Evolutionary conservation across 2,797 vertebrate species (phyloP).

Genomic region (Rhincodon typus): DNA sequence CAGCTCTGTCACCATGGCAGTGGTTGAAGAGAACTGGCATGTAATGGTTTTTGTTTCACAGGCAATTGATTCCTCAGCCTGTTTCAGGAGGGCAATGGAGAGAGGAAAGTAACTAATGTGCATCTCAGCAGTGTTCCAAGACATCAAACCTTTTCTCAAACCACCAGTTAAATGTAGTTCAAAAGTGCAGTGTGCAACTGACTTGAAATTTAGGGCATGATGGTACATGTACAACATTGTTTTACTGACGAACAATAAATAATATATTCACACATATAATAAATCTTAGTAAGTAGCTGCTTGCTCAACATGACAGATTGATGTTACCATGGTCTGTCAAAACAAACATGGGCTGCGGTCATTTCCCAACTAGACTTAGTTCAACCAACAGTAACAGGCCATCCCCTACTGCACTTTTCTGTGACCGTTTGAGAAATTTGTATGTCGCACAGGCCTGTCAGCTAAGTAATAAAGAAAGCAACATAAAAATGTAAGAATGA

Average conservation of each 20-base stretch:
- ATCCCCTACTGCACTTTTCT: not conserved
- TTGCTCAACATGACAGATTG: not conserved
- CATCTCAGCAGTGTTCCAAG: not conserved
- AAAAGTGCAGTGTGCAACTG: not conserved
- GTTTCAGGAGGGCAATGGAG: not conserved
- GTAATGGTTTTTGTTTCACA: too few relatives aligned
- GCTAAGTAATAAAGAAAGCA: not conserved
- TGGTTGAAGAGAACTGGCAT: too few relatives aligned
- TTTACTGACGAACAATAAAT: conserved; percentile 12
- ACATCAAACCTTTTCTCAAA: not conserved
- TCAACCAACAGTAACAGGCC: not conserved
- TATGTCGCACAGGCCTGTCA: not conserved
- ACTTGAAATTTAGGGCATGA: conserved; percentile 14
- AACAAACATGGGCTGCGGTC: not conserved
- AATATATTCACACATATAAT: not conserved
- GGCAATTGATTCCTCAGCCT: not conserved
- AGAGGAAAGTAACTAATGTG: not conserved
- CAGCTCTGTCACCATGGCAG: not conserved
- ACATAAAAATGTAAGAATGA: not conserved
- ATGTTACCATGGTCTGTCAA: conserved; percentile 26
- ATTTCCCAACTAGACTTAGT: conserved; percentile 6
- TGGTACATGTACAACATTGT: not conserved
- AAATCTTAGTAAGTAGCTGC: conserved; percentile 15
- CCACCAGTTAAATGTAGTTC: not conserved
- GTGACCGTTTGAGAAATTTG: not conserved